A percentile compares a stretch with the other conserved stretches of the same genome.
phyloP scores from a whole-genome alignment of 2,797 vertebrate species.

The Alauda arvensis region DNA sequence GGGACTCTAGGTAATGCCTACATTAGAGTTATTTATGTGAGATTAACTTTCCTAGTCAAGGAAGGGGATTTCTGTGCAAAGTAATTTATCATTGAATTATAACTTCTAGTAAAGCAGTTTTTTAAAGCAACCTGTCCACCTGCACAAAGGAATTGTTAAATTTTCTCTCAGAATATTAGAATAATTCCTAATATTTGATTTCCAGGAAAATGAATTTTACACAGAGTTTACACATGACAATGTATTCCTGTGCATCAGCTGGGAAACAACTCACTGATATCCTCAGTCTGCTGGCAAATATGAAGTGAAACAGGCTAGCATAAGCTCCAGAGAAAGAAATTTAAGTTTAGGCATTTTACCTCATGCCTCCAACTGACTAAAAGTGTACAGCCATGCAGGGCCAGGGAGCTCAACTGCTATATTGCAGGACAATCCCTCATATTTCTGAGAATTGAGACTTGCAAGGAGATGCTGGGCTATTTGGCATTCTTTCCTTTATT shows the following conservation, averaged over 20 bases:
- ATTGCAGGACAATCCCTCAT: not conserved
- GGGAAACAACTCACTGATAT: not conserved
- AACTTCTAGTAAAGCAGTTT: not conserved
- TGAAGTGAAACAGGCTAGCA: not conserved
- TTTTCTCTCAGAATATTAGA: not conserved
- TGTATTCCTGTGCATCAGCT: not conserved
- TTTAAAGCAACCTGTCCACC: not conserved
- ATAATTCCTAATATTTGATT: not conserved
- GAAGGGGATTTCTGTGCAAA: not conserved
- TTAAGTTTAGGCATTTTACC: not conserved
- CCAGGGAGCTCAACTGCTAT: not conserved
- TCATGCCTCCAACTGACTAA: not conserved
- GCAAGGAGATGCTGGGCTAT: not conserved
- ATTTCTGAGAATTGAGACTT: not conserved
- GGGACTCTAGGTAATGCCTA: not conserved
- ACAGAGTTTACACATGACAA: not conserved
- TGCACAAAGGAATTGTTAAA: not conserved
- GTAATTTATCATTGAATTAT: not conserved
- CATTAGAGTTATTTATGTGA: not conserved
- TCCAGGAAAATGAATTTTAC: not conserved
- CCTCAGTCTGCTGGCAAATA: not conserved
- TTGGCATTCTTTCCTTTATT: not conserved
- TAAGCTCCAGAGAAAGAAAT: not conserved
- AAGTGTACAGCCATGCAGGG: rapidly evolving
- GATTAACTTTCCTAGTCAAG: not conserved